These are phyloP conservation scores for Tachystola acroxantha DNA, from an alignment of 2,888 invertebrate genomes.

Conservation along the genomic window DNA sequence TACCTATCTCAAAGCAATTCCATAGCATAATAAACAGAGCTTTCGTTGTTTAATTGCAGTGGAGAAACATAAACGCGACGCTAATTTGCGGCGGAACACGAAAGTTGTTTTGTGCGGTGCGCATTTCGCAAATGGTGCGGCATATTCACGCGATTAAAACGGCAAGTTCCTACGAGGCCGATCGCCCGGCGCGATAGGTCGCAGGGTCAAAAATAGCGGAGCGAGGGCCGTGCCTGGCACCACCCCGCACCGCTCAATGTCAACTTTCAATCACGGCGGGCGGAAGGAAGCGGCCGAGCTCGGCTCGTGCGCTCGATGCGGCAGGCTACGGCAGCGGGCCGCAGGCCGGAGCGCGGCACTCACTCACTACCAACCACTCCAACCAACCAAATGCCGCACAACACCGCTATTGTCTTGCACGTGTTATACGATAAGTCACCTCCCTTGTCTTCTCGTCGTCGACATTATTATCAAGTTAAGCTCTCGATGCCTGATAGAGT, in stretches of 20 bases:
- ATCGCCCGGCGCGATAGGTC: constrained; percentile 69
- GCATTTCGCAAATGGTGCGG: constrained; percentile 61
- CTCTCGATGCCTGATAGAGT: constrained; percentile 42
- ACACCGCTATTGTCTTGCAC: constrained; percentile 52
- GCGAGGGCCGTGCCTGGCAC: constrained; percentile 73
- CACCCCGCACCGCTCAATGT: constrained; percentile 66
- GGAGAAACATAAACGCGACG: constrained; percentile 37
- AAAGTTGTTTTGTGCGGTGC: constrained; percentile 44
- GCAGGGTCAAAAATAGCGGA: constrained; percentile 68
- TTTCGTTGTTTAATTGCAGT: constrained; percentile 36
- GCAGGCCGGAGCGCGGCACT: constrained; percentile 14
- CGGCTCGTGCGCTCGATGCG: constrained; percentile 44
- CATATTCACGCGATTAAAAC: constrained; percentile 67
- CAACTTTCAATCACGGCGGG: constrained; percentile 72
- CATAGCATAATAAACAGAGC: constrained; percentile 23
- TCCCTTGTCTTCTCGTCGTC: constrained; percentile 43
- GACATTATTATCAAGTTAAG: constrained; percentile 58
- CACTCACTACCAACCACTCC: too few relatives aligned
- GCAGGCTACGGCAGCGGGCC: constrained; percentile 26
- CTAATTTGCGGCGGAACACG: constrained; percentile 48
- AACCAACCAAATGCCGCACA: too few relatives aligned
- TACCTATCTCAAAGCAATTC: constrained; percentile 8
- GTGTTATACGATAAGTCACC: constrained; percentile 47
- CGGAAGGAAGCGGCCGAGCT: constrained; percentile 61
- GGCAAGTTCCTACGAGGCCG: constrained; percentile 68